Evolutionary conservation across 2,113 vertebrate species (phyloP).

Genomic region (Clarias batrachus): DNA sequence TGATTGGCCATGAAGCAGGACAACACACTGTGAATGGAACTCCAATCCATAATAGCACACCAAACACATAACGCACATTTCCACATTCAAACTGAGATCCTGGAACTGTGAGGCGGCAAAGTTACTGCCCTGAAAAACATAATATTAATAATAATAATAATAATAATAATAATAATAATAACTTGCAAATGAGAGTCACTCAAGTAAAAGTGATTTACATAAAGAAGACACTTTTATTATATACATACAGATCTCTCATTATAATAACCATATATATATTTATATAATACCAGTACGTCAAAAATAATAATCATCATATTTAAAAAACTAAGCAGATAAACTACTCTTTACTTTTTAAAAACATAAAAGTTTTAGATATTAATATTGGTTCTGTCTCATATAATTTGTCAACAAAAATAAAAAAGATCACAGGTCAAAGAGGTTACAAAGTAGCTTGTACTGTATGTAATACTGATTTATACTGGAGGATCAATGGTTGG

Average conservation of each 20-base stretch:
- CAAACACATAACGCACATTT: not conserved
- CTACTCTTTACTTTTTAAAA: slow-evolving; percentile 70
- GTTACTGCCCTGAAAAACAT: not conserved
- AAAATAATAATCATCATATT: slow-evolving; percentile 73
- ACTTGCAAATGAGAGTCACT: not conserved
- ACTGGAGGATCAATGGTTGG: slow-evolving; percentile 46
- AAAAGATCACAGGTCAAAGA: slow-evolving; percentile 61
- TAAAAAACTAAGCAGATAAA: slow-evolving; percentile 75
- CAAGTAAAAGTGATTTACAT: slow-evolving; percentile 53
- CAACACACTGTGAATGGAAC: not conserved
- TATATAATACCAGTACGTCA: slow-evolving; percentile 69
- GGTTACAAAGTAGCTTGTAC: slow-evolving; percentile 60
- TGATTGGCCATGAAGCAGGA: not conserved
- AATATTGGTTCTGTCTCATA: slow-evolving; percentile 59
- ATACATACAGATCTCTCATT: slow-evolving; percentile 70
- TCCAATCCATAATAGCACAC: not conserved
- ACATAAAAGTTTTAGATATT: slow-evolving; percentile 62
- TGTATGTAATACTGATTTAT: slow-evolving; percentile 49
- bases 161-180: not conserved
- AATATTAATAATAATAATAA: not conserved
- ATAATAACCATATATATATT: slow-evolving; percentile 65
- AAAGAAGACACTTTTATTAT: slow-evolving; percentile 71
- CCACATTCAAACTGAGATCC: not conserved
- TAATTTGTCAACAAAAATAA: slow-evolving; percentile 62
- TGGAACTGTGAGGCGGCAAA: not conserved